Percentiles rank a stretch among this genome's conserved stretches.
Evolutionary conservation across 1,140 invertebrate species (phyloP).

Genomic region (Caerostris darwini): DNA sequence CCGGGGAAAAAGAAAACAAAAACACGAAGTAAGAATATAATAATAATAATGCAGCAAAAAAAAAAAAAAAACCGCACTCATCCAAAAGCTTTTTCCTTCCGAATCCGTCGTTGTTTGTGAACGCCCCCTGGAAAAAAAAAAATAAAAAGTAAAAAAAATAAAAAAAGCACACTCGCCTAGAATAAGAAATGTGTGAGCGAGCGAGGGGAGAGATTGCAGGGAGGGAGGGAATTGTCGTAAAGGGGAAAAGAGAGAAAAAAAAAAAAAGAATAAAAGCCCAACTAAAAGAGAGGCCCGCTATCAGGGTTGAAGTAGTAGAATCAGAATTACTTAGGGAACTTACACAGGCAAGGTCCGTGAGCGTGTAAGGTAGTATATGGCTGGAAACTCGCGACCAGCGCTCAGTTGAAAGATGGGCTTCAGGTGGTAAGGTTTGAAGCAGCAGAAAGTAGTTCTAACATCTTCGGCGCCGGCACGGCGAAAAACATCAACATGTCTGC

Average conservation of each 20-base stretch:
- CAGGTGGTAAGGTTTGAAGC: background rate
- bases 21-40: background rate
- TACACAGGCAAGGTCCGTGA: background rate
- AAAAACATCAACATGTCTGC: conserved; percentile 53
- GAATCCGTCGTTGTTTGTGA: conserved; percentile 53
- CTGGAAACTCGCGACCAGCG: background rate
- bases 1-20: conserved; percentile 27
- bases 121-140: conserved; percentile 31
- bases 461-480: conserved; percentile 43
- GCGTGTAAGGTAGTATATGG: background rate
- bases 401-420: conserved; percentile 13
- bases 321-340: background rate
- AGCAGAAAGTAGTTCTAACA: background rate
- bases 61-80: background rate
- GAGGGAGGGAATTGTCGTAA: conserved; percentile 57
- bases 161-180: conserved; percentile 36
- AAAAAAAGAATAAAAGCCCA: conserved; percentile 44
- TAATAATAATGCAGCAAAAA: background rate
- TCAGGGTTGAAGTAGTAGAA: conserved; percentile 35
- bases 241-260: conserved; percentile 30
- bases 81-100: conserved; percentile 6
- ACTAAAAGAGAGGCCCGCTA: conserved; percentile 55
- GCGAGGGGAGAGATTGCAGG: background rate
- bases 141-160: no score
- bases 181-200: conserved; percentile 52